phyloP scores from a whole-genome alignment of 2,113 vertebrate genomes.

The Callipepla squamata region DNA sequence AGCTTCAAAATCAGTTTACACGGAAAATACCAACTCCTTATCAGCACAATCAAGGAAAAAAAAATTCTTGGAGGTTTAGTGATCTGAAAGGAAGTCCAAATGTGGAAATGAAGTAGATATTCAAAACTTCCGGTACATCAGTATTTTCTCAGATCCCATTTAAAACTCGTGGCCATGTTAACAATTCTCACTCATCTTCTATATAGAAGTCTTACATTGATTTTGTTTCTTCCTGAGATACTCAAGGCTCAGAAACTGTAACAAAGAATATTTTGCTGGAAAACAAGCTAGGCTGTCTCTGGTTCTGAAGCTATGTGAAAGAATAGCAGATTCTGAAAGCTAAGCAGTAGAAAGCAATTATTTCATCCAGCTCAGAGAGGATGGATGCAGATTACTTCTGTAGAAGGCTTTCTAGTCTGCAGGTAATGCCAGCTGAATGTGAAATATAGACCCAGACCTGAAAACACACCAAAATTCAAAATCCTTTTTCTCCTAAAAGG shows the following conservation, averaged over 20 bases:
- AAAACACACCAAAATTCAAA: neutral
- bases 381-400: neutral
- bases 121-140: neutral
- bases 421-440: neutral
- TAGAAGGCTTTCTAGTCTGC: neutral
- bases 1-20: neutral
- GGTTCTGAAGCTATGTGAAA: neutral
- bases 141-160: neutral
- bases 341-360: neutral
- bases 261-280: neutral
- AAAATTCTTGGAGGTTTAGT: neutral
- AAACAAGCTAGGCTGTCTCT: neutral
- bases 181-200: neutral
- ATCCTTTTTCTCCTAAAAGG: neutral
- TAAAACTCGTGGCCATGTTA: neutral
- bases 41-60: neutral
- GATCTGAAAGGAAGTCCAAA: neutral
- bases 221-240: neutral
- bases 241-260: neutral
- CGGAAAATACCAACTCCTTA: neutral
- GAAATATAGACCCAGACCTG: neutral
- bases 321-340: neutral
- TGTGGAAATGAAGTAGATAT: neutral
- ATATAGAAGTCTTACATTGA: neutral
- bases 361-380: neutral